Evolutionary conservation across 2,113 vertebrate species (phyloP).

Genomic region (Lampris megalopsis): DNA sequence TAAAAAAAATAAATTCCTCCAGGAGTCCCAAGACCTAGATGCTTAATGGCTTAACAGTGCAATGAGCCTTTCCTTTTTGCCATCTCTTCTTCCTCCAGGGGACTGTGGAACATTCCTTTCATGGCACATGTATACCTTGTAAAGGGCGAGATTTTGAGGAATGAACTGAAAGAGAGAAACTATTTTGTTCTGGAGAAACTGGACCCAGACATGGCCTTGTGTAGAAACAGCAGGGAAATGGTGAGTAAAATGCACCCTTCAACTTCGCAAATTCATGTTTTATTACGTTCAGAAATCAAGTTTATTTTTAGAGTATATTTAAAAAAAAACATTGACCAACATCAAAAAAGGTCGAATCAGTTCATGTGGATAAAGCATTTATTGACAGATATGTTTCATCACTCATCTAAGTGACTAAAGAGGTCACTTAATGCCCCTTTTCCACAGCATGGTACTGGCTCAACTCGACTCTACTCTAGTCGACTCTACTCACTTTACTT

Average conservation of each 20-base stretch:
- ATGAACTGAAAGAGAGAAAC: constrained; percentile 93
- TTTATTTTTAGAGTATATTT: too few species aligned
- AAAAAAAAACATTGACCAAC: too few species aligned
- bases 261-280: constrained; percentile 5
- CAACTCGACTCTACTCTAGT: too few species aligned
- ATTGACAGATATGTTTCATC: too few species aligned
- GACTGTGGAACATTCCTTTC: constrained; percentile 96
- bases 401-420: too few species aligned
- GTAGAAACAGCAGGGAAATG: constrained; percentile 93
- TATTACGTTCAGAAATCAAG: too few species aligned
- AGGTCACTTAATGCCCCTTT: too few species aligned
- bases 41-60: constrained; percentile 11
- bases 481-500: too few species aligned
- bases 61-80: constrained; percentile 19
- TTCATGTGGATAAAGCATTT: too few species aligned
- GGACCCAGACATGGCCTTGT: constrained; percentile 96
- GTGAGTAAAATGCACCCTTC: constrained; percentile 78
- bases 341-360: too few species aligned
- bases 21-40: constrained; percentile 10
- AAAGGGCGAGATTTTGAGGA: constrained; percentile 88
- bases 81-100: constrained; percentile 80
- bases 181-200: constrained; percentile 93
- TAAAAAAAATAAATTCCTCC: neutral
- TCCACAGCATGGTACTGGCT: too few species aligned
- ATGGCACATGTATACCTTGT: constrained; percentile 95